phyloP scores from a whole-genome alignment of 2,113 vertebrate species.

The Neomonachus schauinslandi region DNA sequence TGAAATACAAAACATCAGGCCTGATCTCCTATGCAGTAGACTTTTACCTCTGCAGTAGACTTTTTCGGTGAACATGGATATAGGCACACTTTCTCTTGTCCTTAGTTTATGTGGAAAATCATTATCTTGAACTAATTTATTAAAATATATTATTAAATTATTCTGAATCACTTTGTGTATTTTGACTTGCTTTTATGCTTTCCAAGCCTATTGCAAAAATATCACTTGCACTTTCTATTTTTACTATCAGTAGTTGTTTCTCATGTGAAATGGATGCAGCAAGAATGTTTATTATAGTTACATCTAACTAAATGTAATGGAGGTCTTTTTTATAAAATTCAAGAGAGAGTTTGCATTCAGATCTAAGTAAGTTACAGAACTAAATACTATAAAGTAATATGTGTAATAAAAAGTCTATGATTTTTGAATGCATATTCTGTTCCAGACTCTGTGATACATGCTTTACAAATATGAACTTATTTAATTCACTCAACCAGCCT shows the following conservation, averaged over 20 bases:
- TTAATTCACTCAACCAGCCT: background rate
- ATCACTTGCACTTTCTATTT: background rate
- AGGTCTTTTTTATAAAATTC: slow-evolving; percentile 20
- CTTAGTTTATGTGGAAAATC: slow-evolving; percentile 10
- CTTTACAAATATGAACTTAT: background rate
- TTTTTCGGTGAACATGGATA: background rate
- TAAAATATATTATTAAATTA: background rate
- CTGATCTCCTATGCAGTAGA: background rate
- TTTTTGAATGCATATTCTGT: background rate
- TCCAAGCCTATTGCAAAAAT: background rate
- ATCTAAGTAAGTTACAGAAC: background rate
- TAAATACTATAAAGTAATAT: slow-evolving; percentile 25
- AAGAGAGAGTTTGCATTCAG: background rate
- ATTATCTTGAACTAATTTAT: background rate
- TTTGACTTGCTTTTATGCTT: background rate
- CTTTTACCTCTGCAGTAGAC: background rate
- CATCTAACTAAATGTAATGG: background rate
- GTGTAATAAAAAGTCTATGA: background rate
- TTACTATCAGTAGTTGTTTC: background rate
- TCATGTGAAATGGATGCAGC: background rate
- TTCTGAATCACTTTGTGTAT: background rate
- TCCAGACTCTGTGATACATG: background rate
- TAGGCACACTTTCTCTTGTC: background rate
- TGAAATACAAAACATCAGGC: background rate
- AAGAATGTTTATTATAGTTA: background rate